Percentiles rank a stretch among this genome's conserved stretches.
Evolutionary conservation across 2,888 invertebrate species (phyloP).

Genomic region (Chalcis sispes): DNA sequence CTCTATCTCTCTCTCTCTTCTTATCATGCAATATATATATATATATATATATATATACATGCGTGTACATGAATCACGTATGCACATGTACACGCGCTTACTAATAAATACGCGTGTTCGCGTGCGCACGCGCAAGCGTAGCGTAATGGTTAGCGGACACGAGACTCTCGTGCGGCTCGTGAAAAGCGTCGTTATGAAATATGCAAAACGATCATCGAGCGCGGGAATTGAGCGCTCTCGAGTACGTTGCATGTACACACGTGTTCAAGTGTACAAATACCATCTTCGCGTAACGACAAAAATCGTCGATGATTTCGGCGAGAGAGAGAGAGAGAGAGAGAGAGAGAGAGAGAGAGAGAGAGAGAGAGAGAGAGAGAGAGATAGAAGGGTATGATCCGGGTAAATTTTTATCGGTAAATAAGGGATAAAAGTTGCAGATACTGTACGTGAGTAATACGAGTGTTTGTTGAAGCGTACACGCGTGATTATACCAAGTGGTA

Average conservation of each 20-base stretch:
- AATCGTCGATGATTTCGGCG: slow-evolving; percentile 6
- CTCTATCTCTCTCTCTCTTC: not conserved
- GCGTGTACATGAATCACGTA: not conserved
- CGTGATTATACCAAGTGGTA: too few species aligned
- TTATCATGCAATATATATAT: not conserved
- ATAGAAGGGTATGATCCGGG: not conserved
- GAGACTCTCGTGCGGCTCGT: slow-evolving; percentile 13
- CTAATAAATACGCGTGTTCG: slow-evolving; percentile 12
- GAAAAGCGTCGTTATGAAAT: slow-evolving; percentile 52
- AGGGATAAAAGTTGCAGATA: too few species aligned
- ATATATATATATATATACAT: not conserved
- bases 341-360: too few species aligned
- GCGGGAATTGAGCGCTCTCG: not conserved
- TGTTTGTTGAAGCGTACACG: too few species aligned
- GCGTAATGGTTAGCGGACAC: slow-evolving; percentile 51
- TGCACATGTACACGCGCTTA: too few species aligned
- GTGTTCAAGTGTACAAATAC: not conserved
- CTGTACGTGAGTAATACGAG: too few species aligned
- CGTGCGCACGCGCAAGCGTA: slow-evolving; percentile 9
- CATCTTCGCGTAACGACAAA: not conserved
- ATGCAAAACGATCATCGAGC: slow-evolving; percentile 38
- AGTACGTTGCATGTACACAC: not conserved
- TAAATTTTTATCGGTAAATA: slow-evolving; percentile 1
- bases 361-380: too few species aligned
- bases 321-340: too few species aligned